Evolutionary conservation across 2,888 invertebrate species (phyloP).

Genomic region (Lasius platythorax): DNA sequence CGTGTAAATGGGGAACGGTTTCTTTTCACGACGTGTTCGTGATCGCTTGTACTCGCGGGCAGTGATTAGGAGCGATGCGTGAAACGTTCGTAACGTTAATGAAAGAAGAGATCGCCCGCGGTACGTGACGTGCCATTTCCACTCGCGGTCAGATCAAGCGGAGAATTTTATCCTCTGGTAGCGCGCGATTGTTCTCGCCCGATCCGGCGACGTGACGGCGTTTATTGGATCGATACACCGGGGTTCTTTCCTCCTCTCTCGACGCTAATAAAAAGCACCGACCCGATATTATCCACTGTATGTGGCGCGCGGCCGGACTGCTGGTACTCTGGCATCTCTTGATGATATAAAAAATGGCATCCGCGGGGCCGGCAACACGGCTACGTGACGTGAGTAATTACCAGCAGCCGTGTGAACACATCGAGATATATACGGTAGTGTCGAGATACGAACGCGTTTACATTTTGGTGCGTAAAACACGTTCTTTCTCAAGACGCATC

Average conservation of each 20-base stretch:
- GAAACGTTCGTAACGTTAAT: slow-evolving; percentile 66
- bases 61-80: slow-evolving; percentile 68
- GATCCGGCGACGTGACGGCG: slow-evolving; percentile 62
- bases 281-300: slow-evolving; percentile 66
- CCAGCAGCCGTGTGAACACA: slow-evolving; percentile 44
- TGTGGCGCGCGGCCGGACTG: slow-evolving; percentile 55
- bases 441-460: neutral
- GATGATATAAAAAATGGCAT: slow-evolving; percentile 62
- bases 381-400: slow-evolving; percentile 67
- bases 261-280: slow-evolving; percentile 64
- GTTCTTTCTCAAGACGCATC: neutral
- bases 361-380: slow-evolving; percentile 45
- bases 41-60: slow-evolving; percentile 48
- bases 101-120: slow-evolving; percentile 63
- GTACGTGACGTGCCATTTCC: slow-evolving; percentile 61
- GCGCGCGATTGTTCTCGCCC: slow-evolving; percentile 59
- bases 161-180: slow-evolving; percentile 48
- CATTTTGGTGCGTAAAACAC: slow-evolving; percentile 49
- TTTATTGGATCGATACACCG: slow-evolving; percentile 61
- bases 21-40: slow-evolving; percentile 49
- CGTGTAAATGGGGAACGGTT: slow-evolving; percentile 30
- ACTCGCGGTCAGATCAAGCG: slow-evolving; percentile 54
- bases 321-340: slow-evolving; percentile 57
- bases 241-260: slow-evolving; percentile 43
- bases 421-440: slow-evolving; percentile 4